Evolutionary conservation across 2,113 vertebrate species (phyloP), one percentile per base, ranked within the genome.

Genomic region (Toxotes jaculatrix): DNA sequence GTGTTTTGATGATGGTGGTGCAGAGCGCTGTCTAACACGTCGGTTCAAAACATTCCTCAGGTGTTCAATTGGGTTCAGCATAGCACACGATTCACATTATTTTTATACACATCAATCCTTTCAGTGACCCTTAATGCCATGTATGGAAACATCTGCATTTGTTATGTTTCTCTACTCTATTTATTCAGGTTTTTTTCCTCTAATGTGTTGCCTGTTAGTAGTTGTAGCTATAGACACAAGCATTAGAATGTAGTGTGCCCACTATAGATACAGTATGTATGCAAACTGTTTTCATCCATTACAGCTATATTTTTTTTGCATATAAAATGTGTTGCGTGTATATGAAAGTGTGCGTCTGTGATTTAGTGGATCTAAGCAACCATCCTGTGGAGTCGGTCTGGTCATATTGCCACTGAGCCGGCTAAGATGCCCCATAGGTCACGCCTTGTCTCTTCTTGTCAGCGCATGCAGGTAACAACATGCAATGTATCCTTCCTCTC

Each of bases 391-490:
- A 65, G 80, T 65, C 3, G 40, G 64, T 51, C 71, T 76, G 71
- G 83, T 85, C 68, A 71, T 69, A 19, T 80, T 73, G 87, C 83
- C 59, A 84, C 34, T 83, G 85, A 88, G 87, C 77, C 7, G 49
- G 61, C 61, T 79, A 84, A 90, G 87, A 79, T 77, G 80, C 86
- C 86, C 89, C 76, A 68, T 64, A 83, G 87, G 89, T 91, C 87
- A 87, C 14, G 74, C 78, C 90, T 88, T 91, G 90, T 94, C 85
- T 91, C 86, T 87, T 90, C 89, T 80, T 68, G 89, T 92, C 88
- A 90, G 83, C 12, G 69, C 81, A 83, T 62, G 77, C 86, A 90
- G 89, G 91, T 92, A 90, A 89, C 88, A 89, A 76, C 75, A 53
- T 89, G 92, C 88, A 91, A 91, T 86, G 49, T 73, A 89, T 81